Percentiles rank a stretch among this genome's conserved stretches.
Conservation (phyloP, 2,113 vertebrate genomes). For the Syrmaticus mikado region DNA sequence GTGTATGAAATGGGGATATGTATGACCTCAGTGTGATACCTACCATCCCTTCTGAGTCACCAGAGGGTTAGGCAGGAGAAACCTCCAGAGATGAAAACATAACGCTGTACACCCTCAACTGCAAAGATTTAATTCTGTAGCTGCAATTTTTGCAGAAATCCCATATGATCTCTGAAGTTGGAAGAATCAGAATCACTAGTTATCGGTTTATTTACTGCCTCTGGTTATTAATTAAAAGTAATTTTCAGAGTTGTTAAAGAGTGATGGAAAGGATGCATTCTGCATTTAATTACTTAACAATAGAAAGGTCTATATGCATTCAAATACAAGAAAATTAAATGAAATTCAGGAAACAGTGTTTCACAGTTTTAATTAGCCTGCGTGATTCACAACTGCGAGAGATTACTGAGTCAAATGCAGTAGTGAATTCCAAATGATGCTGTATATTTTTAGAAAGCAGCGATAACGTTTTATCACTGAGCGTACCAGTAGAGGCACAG, state of each 20-base stretch:
- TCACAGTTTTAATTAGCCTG: background rate
- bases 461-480: background rate
- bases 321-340: background rate
- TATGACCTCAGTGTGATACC: background rate
- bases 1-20: background rate
- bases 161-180: background rate
- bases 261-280: background rate
- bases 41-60: background rate
- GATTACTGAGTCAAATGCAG: background rate
- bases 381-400: background rate
- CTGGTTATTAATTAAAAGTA: background rate
- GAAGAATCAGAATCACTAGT: background rate
- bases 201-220: background rate
- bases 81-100: background rate
- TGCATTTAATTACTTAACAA: background rate
- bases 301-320: background rate
- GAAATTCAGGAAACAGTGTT: background rate
- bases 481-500: background rate
- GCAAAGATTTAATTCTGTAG: background rate
- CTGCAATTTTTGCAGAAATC: background rate
- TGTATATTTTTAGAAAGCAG: slow-evolving; percentile 19
- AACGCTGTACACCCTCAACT: background rate
- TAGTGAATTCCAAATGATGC: background rate
- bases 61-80: background rate
- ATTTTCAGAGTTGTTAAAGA: background rate